Base-by-base conservation (phyloP, 2,113 vertebrate genomes). In the Xiphorhynchus elegans region DNA sequence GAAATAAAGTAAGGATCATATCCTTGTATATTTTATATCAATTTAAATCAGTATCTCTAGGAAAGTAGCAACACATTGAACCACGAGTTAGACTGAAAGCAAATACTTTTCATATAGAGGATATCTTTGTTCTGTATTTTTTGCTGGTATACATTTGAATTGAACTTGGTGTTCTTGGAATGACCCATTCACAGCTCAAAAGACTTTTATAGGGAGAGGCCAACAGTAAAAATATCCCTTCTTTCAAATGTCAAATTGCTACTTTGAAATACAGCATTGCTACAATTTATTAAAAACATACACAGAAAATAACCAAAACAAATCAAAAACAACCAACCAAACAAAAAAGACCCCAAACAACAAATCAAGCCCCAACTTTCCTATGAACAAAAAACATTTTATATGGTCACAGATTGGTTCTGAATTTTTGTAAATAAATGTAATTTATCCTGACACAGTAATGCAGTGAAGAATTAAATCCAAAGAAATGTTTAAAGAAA, bases 331-430 rank as follows among this genome's bases (percentile, higher is more conserved):
- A 49, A 37, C 8, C 9, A 13, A 17, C 11, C 16, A 39, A 13
- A 42, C 40, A 6, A 63, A 46, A 44, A 44, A 46, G 18, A 44
- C 13, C 44, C 26, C 13, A 35, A 24, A 19, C 19, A 7, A 18
- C 16, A 35, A 33, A 28, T 2, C 17, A 70, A 55, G 7, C 4
- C 2, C 6, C 2, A 52, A 44, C 3, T 10, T 17, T 2, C 8
- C 7, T 21, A 17, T 13, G 83, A 50, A 84, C 28, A 55, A 88
- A 64, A 25, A 26, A 15, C 8, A 18, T 16, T 16, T 46, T 46
- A 8, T 16, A 18, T 60, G 12, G 29, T 84, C 10, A n/a, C 14
- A 17, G 24, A 20, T 8, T 87, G 5, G 3, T 13, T 42, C 53
- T 68, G 11, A 84, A 47, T 44, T 58, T 85, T 74, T 23, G 49